Conservation (phyloP, 2,797 vertebrate genomes). For the Poecilia picta region DNA sequence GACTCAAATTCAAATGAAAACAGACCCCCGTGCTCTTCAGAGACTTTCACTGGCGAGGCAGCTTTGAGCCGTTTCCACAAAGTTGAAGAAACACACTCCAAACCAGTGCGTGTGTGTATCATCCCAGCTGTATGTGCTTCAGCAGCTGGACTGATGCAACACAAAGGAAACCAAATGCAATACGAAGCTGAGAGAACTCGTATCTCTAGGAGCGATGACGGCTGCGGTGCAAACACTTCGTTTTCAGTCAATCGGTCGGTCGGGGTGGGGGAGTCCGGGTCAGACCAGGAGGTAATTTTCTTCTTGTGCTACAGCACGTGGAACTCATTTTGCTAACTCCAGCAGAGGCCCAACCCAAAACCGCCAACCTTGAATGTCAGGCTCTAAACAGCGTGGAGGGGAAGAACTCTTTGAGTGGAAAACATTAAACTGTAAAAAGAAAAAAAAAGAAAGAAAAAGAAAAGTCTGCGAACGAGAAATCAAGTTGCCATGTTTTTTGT, state of each 20-base stretch:
- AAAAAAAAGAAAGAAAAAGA: constrained; percentile 8
- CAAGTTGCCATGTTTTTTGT: constrained; percentile 29
- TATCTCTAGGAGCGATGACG: constrained; percentile 43
- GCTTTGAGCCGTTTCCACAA: constrained; percentile 28
- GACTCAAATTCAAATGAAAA: constrained; percentile 68
- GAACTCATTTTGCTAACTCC: constrained; percentile 62
- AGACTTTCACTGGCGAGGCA: constrained; percentile 35
- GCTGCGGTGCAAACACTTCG: constrained; percentile 4
- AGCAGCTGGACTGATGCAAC: constrained; percentile 84
- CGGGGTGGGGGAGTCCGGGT: constrained; percentile 5
- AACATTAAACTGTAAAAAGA: constrained; percentile 38
- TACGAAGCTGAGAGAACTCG: constrained; percentile 26
- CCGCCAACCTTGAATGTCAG: constrained; percentile 65
- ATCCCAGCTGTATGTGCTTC: constrained; percentile 51
- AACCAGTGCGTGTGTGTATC: constrained; percentile 9
- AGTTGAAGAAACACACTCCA: constrained; percentile 8
- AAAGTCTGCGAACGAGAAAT: constrained; percentile 27
- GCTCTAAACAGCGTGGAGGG: constrained; percentile 36
- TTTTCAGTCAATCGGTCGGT: constrained; percentile 3
- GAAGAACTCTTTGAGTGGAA: constrained; percentile 42
- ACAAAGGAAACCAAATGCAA: constrained; percentile 66
- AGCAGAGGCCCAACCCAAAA: constrained; percentile 72
- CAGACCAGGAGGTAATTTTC: constrained; percentile 21
- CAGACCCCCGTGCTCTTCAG: constrained; percentile 37
- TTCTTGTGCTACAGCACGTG: constrained; percentile 49